A percentile compares a stretch with the other conserved stretches of the same genome.
These are phyloP conservation scores for Gonocerus acuteangulatus DNA, from an alignment of 2,888 invertebrate species.

Conservation along the genomic window DNA sequence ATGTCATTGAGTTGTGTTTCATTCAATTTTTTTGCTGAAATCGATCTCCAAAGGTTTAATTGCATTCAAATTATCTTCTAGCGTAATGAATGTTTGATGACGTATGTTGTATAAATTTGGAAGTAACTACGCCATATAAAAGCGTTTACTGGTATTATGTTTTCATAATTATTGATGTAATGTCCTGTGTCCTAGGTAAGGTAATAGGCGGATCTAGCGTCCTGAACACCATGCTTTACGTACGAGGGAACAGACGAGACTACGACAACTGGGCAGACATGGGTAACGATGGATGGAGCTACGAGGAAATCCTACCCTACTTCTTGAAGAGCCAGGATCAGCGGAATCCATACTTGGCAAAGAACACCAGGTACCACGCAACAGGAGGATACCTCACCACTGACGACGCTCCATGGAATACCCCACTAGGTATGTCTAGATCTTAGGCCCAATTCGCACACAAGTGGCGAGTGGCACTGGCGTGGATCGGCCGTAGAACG, in stretches of 20 bases:
- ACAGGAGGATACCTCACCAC: slow-evolving; percentile 70
- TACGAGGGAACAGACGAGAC: slow-evolving; percentile 77
- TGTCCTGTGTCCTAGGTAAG: slow-evolving; percentile 24
- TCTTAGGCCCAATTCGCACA: too few relatives aligned
- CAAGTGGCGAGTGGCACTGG: too few relatives aligned
- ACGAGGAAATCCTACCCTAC: slow-evolving; percentile 69
- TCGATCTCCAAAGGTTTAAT: too few relatives aligned
- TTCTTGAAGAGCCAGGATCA: slow-evolving; percentile 84
- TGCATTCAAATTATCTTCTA: too few relatives aligned
- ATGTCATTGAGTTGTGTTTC: too few relatives aligned
- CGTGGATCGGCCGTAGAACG: not conserved
- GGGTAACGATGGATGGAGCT: slow-evolving; percentile 85
- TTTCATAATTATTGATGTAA: too few relatives aligned
- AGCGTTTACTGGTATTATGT: too few relatives aligned
- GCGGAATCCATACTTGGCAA: slow-evolving; percentile 77
- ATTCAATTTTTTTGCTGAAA: too few relatives aligned
- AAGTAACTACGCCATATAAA: too few relatives aligned
- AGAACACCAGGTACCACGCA: slow-evolving; percentile 55
- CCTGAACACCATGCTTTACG: slow-evolving; percentile 84
- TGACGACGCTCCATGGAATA: slow-evolving; percentile 70
- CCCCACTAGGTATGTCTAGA: slow-evolving; percentile 58
- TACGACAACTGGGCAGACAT: slow-evolving; percentile 78
- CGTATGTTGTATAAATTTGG: too few relatives aligned
- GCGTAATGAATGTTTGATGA: too few relatives aligned
- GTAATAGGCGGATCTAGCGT: slow-evolving; percentile 63